Evolutionary conservation across 1,140 invertebrate genomes (phyloP), one percentile per base, ranked within the genome.

Genomic region (Panagrolaimus sp.): DNA sequence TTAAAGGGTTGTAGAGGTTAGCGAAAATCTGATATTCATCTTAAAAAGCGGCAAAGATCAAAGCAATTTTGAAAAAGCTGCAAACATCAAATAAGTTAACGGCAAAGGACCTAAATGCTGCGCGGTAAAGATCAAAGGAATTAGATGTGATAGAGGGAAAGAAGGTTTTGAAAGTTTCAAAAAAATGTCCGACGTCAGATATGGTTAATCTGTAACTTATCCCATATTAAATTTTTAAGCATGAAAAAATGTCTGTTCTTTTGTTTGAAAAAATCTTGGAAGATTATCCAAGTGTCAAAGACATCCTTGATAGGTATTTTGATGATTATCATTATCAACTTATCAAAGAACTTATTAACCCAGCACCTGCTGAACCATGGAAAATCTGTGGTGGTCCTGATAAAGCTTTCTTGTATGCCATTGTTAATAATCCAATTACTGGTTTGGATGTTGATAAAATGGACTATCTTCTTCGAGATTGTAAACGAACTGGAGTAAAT

Each of bases 191-290:
- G n/a, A n/a, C n/a, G n/a, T n/a, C n/a, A n/a, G n/a, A n/a, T n/a
- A n/a, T n/a, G n/a, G n/a, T n/a, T n/a, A 14, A 14, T n/a, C n/a
- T n/a, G 8, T 62, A 9, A 8, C 12, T 65, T 8, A 15, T 9
- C 21, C 26, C 12, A 55, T 4, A 65, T 4, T n/a, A 43, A 7
- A 45, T 8, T 9, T 68, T 63, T 63, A 9, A 68, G 21, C 68
- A 69, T 32, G 68, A 69, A 43, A n/a, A 65, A 21, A 26, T 45
- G n/a, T 43, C 68, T 17, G 28, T 65, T 21, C 14, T n/a, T 15
- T 15, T 69, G 52, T 65, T 66, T 38, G 68, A 69, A n/a, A 10
- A 65, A 14, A 12, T 69, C 21, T 48, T 69, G 17, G 58, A 69
- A 21, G 7, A 65, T 45, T 46, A 17, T 28, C 14, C 14, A 45